Conservation (phyloP, 2,888 invertebrate species). For the Xestia ashworthii region DNA sequence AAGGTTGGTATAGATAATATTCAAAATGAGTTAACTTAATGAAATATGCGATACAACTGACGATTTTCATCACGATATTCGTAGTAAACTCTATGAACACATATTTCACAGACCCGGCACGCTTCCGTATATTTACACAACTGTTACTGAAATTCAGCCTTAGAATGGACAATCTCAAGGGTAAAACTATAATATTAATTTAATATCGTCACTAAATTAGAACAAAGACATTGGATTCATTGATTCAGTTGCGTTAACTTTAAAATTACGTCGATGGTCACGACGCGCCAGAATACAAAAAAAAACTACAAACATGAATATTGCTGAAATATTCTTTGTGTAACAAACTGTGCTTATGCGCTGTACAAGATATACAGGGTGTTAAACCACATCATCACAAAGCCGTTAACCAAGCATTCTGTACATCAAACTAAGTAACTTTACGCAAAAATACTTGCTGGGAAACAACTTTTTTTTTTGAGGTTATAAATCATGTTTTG, state of each 20-base stretch:
- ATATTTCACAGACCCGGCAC: slow-evolving; percentile 78
- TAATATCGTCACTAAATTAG: slow-evolving; percentile 74
- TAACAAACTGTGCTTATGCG: not conserved
- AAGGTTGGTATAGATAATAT: slow-evolving; percentile 6
- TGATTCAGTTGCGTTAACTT: slow-evolving; percentile 80
- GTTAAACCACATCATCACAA: no score
- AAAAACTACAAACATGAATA: not conserved
- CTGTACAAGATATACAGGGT: no score
- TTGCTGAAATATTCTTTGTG: slow-evolving; percentile 1
- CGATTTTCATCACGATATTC: slow-evolving; percentile 50
- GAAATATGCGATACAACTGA: slow-evolving; percentile 68
- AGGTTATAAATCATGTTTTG: no score
- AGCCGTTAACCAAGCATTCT: no score
- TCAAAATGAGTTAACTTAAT: slow-evolving; percentile 55
- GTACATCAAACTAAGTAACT: no score
- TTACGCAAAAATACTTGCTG: no score
- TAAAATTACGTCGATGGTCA: slow-evolving; percentile 45
- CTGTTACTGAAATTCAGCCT: slow-evolving; percentile 81
- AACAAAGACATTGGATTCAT: slow-evolving; percentile 82
- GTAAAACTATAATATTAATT: slow-evolving; percentile 63
- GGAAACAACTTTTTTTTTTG: no score
- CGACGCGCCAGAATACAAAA: slow-evolving; percentile 37
- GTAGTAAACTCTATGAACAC: slow-evolving; percentile 51
- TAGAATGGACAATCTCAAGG: slow-evolving; percentile 70
- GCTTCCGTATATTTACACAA: slow-evolving; percentile 84